Evolutionary conservation across 2,797 vertebrate genomes (phyloP), one percentile per base, ranked within the genome.

Genomic region (Balearica regulorum): DNA sequence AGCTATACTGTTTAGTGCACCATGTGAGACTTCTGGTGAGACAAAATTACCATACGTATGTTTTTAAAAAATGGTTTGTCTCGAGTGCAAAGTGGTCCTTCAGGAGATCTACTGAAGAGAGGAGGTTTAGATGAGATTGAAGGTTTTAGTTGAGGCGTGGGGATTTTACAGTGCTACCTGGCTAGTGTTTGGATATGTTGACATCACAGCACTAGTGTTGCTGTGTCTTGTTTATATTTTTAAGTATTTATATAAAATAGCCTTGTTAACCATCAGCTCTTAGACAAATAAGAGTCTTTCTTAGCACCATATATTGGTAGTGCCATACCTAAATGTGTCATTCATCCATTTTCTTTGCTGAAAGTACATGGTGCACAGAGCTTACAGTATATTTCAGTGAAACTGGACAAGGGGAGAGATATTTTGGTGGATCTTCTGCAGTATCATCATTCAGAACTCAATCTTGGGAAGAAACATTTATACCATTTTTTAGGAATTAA

Each of bases 41-140:
- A 49, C 24, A 43, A 70, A 58, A 64, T 49, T 60, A 75, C 25
- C 8, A 69, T 0, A 0, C 8, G 0, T 11, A 0, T 43, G 31
- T 64, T 93, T 85, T 53, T 43, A 68, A 48, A 10, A 60, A 72
- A 15, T n/a, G 7, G 8, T 41, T 69, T 65, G 60, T 55, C 55
- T 28, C 37, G 53, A 68, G 20, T 33, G 26, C 2, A 4, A 1
- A 83, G 16, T 61, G 31, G 8, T 44, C 53, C 26, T 19, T 68
- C 1, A 0, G 12, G 10, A 24, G 12, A 33, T 64, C 16, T 70
- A 5, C 44, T 62, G 75, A 55, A 6, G 18, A 16, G 25, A 25
- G 39, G n/a, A 65, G 33, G 12, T 71, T 80, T 16, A 16, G 69
- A 12, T 85, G 53, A 24, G 33, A 43, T 43, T 64, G 57, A 33